These are phyloP conservation scores for Hypanus sabinus DNA, from an alignment of 2,113 vertebrate genomes.

Conservation along the genomic window DNA sequence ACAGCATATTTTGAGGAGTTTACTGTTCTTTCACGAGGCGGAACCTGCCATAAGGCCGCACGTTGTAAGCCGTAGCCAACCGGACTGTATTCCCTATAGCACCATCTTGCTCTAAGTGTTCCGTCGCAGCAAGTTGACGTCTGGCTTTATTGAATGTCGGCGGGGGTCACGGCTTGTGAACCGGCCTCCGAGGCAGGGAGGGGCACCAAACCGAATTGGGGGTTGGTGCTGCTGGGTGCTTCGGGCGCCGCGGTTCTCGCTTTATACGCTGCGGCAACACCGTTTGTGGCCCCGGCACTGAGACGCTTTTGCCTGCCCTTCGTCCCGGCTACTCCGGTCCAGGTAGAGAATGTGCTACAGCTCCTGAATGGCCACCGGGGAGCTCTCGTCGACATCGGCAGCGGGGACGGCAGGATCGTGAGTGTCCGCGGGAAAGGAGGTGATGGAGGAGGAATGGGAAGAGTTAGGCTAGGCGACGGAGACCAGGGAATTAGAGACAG, in stretches of 20 bases:
- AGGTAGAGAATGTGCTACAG: constrained; percentile 74
- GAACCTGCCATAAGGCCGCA: background rate
- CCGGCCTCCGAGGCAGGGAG: background rate
- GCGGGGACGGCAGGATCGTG: constrained; percentile 88
- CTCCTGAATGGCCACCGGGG: constrained; percentile 62
- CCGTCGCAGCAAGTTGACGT: background rate
- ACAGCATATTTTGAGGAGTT: too few relatives aligned
- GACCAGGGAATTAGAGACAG: background rate
- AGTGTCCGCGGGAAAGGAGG: constrained; percentile 47
- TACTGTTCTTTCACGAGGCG: too few relatives aligned
- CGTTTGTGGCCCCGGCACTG: constrained; percentile 77
- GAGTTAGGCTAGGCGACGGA: background rate
- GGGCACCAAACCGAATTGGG: constrained; percentile 47
- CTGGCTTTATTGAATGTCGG: background rate
- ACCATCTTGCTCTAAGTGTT: background rate
- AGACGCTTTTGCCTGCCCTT: constrained; percentile 83
- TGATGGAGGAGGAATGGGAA: background rate
- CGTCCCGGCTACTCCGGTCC: constrained; percentile 76
- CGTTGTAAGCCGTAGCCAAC: too few relatives aligned
- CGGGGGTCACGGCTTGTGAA: background rate
- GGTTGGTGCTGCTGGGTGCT: constrained; percentile 57
- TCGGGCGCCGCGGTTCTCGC: constrained; percentile 67
- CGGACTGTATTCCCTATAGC: background rate
- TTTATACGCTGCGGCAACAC: constrained; percentile 66
- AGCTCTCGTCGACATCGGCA: constrained; percentile 79